Evolutionary conservation across 2,797 vertebrate genomes (phyloP), one percentile per base, ranked within the genome.

Genomic region (Syngnathus acus): DNA sequence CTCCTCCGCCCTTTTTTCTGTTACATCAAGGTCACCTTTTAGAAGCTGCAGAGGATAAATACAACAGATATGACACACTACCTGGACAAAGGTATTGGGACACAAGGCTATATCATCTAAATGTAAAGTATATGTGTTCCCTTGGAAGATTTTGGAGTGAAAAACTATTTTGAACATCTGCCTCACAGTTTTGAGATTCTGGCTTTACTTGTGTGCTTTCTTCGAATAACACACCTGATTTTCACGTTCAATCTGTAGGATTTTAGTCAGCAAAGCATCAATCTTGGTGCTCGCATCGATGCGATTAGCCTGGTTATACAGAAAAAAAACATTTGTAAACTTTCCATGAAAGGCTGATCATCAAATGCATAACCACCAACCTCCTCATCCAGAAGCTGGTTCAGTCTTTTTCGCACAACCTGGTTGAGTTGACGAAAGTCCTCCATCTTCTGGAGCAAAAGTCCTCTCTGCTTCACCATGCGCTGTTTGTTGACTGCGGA

Each of bases 381-480:
- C 87, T 93, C 90, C 61, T 78, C 71, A 66, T 86, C 74, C 73
- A 87, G 82, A 54, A 88, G 79, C 62, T 82, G 82, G 76, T 87
- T 90, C 69, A 93, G 74, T 73, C 87, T 91, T 65, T 86, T 82
- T 37, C 89, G 85, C 59, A 94, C 89, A 40, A 85, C 83, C 74
- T 86, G 84, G 81, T 92, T 94, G 51, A 88, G 78, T 26, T 16
- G 40, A 78, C 78, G 89, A 68, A 94, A 93, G 58, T 84, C 82
- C 62, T 92, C 90, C 83, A 93, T 70, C 76, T 93, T 91, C 72
- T 92, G 90, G 75, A 90, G 77, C 77, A 94, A 68, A 65, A 93
- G 85, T 73, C 85, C 79, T 59, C 84, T 91, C 76, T 93, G 92
- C 66, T 90, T 86, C 50, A 80, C 68, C 71, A 89, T 78, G 66